phyloP scores from a whole-genome alignment of 2,113 vertebrate species.

The Tragelaphus imberbis region DNA sequence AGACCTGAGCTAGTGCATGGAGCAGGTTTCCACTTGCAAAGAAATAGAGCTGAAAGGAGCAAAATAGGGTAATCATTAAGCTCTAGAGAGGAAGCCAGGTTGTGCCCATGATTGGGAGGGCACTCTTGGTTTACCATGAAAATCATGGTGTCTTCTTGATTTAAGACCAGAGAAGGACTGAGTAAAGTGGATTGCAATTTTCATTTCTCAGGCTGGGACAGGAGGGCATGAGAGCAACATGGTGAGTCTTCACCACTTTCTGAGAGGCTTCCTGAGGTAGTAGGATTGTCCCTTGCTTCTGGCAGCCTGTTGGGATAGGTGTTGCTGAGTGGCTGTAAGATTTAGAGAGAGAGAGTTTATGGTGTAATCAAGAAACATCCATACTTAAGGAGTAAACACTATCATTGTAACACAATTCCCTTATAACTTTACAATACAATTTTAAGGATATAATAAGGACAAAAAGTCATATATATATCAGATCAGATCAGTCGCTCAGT shows the following conservation, averaged over 20 bases:
- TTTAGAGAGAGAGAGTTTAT: not conserved
- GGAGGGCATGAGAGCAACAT: not conserved
- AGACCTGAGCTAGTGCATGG: not conserved
- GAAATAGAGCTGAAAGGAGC: not conserved
- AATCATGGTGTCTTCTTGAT: not conserved
- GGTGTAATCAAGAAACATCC: not conserved
- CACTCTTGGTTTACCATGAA: not conserved
- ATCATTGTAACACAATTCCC: not conserved
- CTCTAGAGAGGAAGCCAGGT: not conserved
- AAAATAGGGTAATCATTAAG: not conserved
- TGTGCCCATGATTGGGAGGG: too few relatives aligned
- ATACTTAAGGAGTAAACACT: not conserved
- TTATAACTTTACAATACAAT: slow-evolving; percentile 1
- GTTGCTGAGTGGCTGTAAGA: not conserved
- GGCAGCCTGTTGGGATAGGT: not conserved
- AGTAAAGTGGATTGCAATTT: not conserved
- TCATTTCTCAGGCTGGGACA: not conserved
- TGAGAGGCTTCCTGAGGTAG: not conserved
- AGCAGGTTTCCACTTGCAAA: not conserved
- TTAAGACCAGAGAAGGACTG: not conserved
- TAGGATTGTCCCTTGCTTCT: not conserved
- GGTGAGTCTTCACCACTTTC: not conserved
- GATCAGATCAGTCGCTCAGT: too few relatives aligned
- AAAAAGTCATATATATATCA: not conserved
- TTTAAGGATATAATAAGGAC: not conserved